Conservation (phyloP, 2,888 invertebrate genomes). For the Hemaris fuciformis region DNA sequence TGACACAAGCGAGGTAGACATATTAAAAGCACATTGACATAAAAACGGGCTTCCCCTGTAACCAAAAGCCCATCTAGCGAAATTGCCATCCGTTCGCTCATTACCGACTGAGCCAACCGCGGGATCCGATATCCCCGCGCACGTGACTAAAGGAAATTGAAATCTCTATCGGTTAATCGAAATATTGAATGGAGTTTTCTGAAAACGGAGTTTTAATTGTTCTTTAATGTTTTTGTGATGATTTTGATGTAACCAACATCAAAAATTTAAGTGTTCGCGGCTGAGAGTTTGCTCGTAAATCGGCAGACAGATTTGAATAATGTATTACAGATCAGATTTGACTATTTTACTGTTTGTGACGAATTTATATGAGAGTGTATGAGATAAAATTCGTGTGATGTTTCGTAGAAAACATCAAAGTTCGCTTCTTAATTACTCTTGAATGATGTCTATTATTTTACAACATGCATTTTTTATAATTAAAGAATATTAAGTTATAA, state of each 20-base stretch:
- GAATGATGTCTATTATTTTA: too few species aligned
- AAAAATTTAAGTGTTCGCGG: not conserved
- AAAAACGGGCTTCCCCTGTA: slow-evolving; percentile 62
- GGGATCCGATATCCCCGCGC: slow-evolving; percentile 75
- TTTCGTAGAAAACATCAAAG: too few species aligned
- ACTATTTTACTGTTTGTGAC: not conserved
- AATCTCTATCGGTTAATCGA: slow-evolving; percentile 80
- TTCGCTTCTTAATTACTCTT: too few species aligned
- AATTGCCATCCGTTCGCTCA: slow-evolving; percentile 79
- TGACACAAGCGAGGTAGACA: slow-evolving; percentile 46
- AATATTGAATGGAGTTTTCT: slow-evolving; percentile 67
- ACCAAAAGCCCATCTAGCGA: slow-evolving; percentile 77
- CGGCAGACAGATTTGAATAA: not conserved
- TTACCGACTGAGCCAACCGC: slow-evolving; percentile 76
- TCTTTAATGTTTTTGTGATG: not conserved
- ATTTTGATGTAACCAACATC: too few species aligned
- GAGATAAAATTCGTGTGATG: too few species aligned
- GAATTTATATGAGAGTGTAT: not conserved
- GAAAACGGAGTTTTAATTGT: slow-evolving; percentile 49
- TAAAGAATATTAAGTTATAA: too few species aligned
- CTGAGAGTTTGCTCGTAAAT: not conserved
- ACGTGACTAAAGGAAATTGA: slow-evolving; percentile 81
- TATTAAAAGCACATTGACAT: slow-evolving; percentile 70
- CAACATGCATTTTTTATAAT: too few species aligned
- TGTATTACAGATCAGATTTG: not conserved